Base-by-base conservation (phyloP, 2,113 vertebrate species). In the Percina caprodes region DNA sequence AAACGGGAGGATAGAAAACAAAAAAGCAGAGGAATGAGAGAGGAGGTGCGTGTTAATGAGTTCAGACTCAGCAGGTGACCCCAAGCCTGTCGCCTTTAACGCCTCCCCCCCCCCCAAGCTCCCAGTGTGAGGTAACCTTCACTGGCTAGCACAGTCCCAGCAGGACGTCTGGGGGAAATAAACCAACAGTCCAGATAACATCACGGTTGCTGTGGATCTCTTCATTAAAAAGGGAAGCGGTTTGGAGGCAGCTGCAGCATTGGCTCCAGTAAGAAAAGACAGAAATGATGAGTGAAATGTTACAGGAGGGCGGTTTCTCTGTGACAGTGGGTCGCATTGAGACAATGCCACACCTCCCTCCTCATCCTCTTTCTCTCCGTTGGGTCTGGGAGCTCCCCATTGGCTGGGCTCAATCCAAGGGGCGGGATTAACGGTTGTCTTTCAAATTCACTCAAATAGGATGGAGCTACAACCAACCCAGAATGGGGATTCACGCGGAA, bases 61-160 rank as follows among this genome's bases (percentile, higher is more conserved):
- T 51, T 82, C 74, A 58, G 12, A 52, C 45, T 55, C 58, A 65
- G 79, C 66, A 65, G 66, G 82, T 65, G 30, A 54, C 26, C 60
- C 58, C 45, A 74, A 79, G 74, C 59, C 26, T 6, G 76, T 23
- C 79, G 67, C 35, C 65, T 78, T 54, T 39, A 59, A 51, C 10
- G 9, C 48, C 70, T 16, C 52, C 26, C 21, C 42, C 61, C 79
- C 60, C 77, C 33, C 14, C 16, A 2, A 30, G 26, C 39, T 55
- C 84, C 55, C 73, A 18, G 63, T 3, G 70, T 14, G 86, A 71
- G 72, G 26, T 80, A 82, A 86, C 89, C 89, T 90, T 90, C 73
- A 75, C 42, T 0, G 66, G 30, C 5, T 51, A 7, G 66, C 48
- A 6, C 35, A 14, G 72, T 35, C 66, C 1, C 76, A 16, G 59